These are phyloP conservation scores for Machimus atricapillus DNA, from an alignment of 2,888 invertebrate species.

Conservation along the genomic window DNA sequence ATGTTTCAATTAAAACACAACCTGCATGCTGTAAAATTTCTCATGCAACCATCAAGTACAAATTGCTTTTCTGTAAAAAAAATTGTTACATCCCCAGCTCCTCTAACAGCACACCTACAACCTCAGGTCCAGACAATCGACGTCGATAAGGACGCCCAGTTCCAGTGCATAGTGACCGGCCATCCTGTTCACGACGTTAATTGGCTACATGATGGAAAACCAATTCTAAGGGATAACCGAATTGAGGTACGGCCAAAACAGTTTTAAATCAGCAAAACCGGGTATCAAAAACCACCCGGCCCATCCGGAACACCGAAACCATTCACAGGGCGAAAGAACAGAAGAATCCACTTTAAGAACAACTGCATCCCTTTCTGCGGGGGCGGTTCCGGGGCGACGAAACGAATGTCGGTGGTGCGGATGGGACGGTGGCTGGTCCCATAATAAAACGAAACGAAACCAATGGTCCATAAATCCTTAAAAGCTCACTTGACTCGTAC, in stretches of 20 bases:
- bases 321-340: background rate
- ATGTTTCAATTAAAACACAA: background rate
- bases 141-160: slow-evolving; percentile 81
- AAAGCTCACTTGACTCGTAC: slow-evolving; percentile 7
- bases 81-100: slow-evolving; percentile 65
- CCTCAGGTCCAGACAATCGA: slow-evolving; percentile 81
- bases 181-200: slow-evolving; percentile 81
- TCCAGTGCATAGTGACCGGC: slow-evolving; percentile 87
- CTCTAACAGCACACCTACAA: slow-evolving; percentile 80
- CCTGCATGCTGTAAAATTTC: background rate
- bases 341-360: slow-evolving; percentile 12
- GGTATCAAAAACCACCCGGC: background rate
- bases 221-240: slow-evolving; percentile 68
- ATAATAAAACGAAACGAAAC: background rate
- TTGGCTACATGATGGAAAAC: slow-evolving; percentile 82
- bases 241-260: slow-evolving; percentile 66
- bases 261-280: slow-evolving; percentile 49
- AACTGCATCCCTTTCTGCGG: background rate
- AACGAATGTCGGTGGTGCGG: background rate
- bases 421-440: background rate
- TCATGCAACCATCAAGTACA: background rate
- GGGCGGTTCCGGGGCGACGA: background rate
- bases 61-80: background rate
- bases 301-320: background rate
- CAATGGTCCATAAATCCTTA: slow-evolving; percentile 17